phyloP scores from a whole-genome alignment of 1,140 invertebrate genomes.

The Pachyrhynchus sulphureomaculatus region DNA sequence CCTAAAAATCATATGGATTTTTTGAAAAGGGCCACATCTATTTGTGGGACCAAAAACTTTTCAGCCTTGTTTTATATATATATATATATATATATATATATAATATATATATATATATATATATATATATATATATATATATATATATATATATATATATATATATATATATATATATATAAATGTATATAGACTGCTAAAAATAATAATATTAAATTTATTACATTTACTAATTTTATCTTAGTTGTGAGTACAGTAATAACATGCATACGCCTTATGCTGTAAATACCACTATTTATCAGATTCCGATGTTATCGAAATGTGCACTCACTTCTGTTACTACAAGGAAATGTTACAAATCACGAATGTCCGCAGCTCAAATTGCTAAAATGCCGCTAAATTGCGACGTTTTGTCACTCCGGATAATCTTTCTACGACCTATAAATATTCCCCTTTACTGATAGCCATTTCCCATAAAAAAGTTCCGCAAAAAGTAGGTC shows the following conservation, averaged over 20 bases:
- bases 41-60: too few species aligned
- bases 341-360: conserved; percentile 33
- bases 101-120: too few species aligned
- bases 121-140: too few species aligned
- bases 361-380: conserved; percentile 27
- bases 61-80: too few species aligned
- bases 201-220: not conserved
- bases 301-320: conserved; percentile 23
- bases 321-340: conserved; percentile 24
- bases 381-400: conserved; percentile 32
- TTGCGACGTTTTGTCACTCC: conserved; percentile 24
- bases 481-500: too few species aligned
- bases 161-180: too few species aligned
- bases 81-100: too few species aligned
- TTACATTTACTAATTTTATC: not conserved
- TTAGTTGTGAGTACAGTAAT: not conserved
- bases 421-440: conserved; percentile 31
- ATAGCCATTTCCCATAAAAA: not conserved
- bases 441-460: conserved; percentile 27
- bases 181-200: too few species aligned
- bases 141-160: too few species aligned
- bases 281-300: conserved; percentile 8
- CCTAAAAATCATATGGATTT: too few species aligned
- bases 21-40: too few species aligned
- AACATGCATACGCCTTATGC: conserved; percentile 15